Percentiles rank a stretch among this genome's conserved stretches.
Evolutionary conservation across 2,888 invertebrate species (phyloP).

Genomic region (Malthinus seriepunctatus): DNA sequence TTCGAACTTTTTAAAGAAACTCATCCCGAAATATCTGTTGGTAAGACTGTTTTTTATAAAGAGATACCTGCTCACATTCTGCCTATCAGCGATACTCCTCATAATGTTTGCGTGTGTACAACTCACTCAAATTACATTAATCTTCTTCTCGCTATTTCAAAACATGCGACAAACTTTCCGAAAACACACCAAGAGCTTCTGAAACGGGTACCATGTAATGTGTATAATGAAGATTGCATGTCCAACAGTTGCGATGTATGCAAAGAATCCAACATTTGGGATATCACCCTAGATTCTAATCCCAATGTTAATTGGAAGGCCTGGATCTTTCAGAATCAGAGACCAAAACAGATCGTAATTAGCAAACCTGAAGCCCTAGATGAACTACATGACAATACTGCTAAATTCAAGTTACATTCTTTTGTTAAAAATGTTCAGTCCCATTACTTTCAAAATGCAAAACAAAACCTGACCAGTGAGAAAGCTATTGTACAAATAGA

Average conservation of each 20-base stretch:
- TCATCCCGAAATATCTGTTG: neutral
- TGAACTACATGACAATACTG: too few species aligned
- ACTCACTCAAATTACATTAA: conserved; percentile 34
- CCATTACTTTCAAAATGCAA: conserved; percentile 12
- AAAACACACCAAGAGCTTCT: too few species aligned
- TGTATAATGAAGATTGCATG: too few species aligned
- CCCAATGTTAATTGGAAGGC: too few species aligned
- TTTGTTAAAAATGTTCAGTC: conserved; percentile 12
- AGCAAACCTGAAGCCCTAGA: conserved; percentile 15
- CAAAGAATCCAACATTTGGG: too few species aligned
- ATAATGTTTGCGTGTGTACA: conserved; percentile 25
- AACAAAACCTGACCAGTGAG: conserved; percentile 13
- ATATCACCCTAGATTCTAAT: too few species aligned
- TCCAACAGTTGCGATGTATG: too few species aligned
- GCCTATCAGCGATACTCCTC: neutral
- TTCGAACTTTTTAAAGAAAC: conserved; percentile 14
- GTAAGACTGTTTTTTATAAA: neutral
- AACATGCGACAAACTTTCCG: conserved; percentile 9
- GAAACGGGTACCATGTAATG: too few species aligned
- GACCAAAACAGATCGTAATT: conserved; percentile 14
- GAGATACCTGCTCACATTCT: conserved; percentile 5
- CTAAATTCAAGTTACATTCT: too few species aligned
- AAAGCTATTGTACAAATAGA: conserved; percentile 14
- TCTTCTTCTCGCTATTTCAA: conserved; percentile 6
- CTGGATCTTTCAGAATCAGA: conserved; percentile 8